phyloP scores from a whole-genome alignment of 2,797 vertebrate genomes.

The Sarcoramphus papa region DNA sequence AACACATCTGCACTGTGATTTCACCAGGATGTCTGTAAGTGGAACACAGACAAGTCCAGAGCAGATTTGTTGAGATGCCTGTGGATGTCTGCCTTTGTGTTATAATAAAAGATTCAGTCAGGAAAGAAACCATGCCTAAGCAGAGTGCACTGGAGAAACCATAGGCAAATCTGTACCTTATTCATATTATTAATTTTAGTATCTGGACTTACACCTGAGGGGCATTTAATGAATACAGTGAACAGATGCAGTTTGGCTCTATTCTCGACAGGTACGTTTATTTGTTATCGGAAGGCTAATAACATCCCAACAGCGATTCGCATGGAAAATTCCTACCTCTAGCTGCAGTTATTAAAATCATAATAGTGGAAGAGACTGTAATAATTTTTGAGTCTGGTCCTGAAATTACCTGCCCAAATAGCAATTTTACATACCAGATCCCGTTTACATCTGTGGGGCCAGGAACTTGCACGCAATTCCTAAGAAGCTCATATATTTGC shows the following conservation, averaged over 20 bases:
- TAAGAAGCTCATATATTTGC: not conserved
- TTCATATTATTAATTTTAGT: not conserved
- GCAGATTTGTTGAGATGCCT: not conserved
- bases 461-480: not conserved
- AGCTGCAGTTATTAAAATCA: not conserved
- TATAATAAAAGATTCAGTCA: not conserved
- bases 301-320: not conserved
- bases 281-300: not conserved
- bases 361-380: not conserved
- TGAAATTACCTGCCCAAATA: constrained; percentile 1
- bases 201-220: not conserved
- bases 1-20: not conserved
- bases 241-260: not conserved
- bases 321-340: not conserved
- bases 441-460: not conserved
- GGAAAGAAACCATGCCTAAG: not conserved
- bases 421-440: not conserved
- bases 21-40: not conserved
- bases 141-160: not conserved
- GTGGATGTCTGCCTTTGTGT: not conserved
- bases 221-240: not conserved
- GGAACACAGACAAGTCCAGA: not conserved
- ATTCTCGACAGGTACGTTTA: not conserved
- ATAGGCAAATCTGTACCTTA: not conserved
- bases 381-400: not conserved